phyloP scores from a whole-genome alignment of 1,140 invertebrate species.

The Diprion similis region DNA sequence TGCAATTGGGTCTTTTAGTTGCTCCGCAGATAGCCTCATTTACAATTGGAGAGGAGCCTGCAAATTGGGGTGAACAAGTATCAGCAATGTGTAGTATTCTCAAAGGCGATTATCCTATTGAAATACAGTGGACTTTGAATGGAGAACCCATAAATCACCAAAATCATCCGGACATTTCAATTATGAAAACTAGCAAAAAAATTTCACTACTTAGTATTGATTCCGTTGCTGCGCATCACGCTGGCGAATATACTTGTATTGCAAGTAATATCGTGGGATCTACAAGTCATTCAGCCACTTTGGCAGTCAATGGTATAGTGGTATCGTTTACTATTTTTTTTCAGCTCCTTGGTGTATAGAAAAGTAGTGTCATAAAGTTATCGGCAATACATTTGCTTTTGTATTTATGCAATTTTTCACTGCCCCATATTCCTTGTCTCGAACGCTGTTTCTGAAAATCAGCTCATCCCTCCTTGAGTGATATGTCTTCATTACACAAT shows the following conservation, averaged over 20 bases:
- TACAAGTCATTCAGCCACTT: slow-evolving; percentile 63
- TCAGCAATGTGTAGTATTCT: slow-evolving; percentile 67
- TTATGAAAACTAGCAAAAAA: slow-evolving; percentile 63
- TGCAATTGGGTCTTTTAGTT: slow-evolving; percentile 53
- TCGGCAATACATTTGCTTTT: slow-evolving; percentile 9
- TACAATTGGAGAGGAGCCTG: slow-evolving; percentile 66
- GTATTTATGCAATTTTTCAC: slow-evolving; percentile 9
- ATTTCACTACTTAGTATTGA: slow-evolving; percentile 63
- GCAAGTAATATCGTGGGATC: slow-evolving; percentile 65
- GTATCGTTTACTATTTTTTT: slow-evolving; percentile 32
- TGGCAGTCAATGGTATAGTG: slow-evolving; percentile 69
- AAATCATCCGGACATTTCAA: slow-evolving; percentile 58
- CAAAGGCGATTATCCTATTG: slow-evolving; percentile 65
- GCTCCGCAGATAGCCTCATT: slow-evolving; percentile 70
- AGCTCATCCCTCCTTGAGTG: slow-evolving; percentile 9
- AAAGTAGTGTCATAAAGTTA: slow-evolving; percentile 25
- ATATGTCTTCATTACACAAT: no score
- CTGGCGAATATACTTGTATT: slow-evolving; percentile 68
- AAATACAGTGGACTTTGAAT: slow-evolving; percentile 61
- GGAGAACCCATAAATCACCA: slow-evolving; percentile 47
- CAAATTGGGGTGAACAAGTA: slow-evolving; percentile 67
- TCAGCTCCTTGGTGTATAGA: slow-evolving; percentile 18
- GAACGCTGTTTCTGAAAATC: background rate
- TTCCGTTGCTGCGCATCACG: slow-evolving; percentile 63
- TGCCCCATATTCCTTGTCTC: background rate